phyloP scores from a whole-genome alignment of 1,140 invertebrate genomes.

The Aphidius ervi region DNA sequence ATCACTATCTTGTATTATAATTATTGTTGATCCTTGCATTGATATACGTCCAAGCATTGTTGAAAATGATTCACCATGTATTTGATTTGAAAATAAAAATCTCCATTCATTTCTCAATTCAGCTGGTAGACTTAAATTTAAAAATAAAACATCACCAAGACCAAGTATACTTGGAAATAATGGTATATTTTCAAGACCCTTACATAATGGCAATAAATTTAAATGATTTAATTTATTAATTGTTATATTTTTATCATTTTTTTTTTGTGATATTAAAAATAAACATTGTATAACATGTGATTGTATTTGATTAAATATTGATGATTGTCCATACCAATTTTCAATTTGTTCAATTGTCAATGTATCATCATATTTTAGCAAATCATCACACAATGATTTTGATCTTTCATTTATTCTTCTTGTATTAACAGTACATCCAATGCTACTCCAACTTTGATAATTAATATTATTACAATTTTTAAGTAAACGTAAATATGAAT shows the following conservation, averaged over 20 bases:
- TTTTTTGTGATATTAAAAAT: slow-evolving; percentile 49
- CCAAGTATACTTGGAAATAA: slow-evolving; percentile 75
- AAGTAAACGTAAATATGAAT: slow-evolving; percentile 47
- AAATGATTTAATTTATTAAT: slow-evolving; percentile 47
- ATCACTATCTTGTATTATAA: slow-evolving; percentile 74
- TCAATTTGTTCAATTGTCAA: slow-evolving; percentile 41
- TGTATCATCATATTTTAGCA: slow-evolving; percentile 38
- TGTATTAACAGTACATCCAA: slow-evolving; percentile 48
- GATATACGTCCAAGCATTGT: slow-evolving; percentile 71
- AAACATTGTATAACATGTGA: slow-evolving; percentile 50
- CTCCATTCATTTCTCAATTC: slow-evolving; percentile 73
- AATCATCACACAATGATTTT: slow-evolving; percentile 42
- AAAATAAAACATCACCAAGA: slow-evolving; percentile 70
- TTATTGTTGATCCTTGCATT: slow-evolving; percentile 72
- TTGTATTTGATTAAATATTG: slow-evolving; percentile 45
- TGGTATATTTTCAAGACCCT: slow-evolving; percentile 64
- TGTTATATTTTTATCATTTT: slow-evolving; percentile 45
- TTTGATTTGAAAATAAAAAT: slow-evolving; percentile 76
- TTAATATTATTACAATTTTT: slow-evolving; percentile 43
- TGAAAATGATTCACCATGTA: slow-evolving; percentile 81
- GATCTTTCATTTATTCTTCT: slow-evolving; percentile 45
- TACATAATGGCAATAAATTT: slow-evolving; percentile 54
- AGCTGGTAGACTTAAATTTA: slow-evolving; percentile 70
- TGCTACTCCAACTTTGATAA: slow-evolving; percentile 46
- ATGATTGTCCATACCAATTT: slow-evolving; percentile 40